A percentile compares a stretch with the other conserved stretches of the same genome.
Conservation (phyloP, 2,113 vertebrate genomes). For the Bubalus kerabau region DNA sequence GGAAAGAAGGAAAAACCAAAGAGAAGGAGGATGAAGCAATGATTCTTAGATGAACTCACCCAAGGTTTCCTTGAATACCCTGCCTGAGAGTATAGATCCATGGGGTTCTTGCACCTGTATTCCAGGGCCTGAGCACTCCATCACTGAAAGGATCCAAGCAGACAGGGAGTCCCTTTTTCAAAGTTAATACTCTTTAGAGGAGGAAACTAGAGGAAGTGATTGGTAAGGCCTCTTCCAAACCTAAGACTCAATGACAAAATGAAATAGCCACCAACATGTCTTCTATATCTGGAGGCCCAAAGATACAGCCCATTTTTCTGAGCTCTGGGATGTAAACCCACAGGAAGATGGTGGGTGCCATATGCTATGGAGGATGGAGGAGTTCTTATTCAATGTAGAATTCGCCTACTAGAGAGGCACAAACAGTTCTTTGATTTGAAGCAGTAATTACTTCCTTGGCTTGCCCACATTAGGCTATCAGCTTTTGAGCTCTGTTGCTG, state of each 20-base stretch:
- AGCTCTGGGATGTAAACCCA: background rate
- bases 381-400: background rate
- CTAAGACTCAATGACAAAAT: background rate
- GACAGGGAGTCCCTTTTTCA: background rate
- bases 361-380: background rate
- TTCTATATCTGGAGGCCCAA: background rate
- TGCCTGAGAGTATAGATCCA: background rate
- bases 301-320: background rate
- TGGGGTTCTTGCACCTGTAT: background rate
- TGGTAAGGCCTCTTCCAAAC: background rate
- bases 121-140: background rate
- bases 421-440: conserved; percentile 48
- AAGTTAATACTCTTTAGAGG: background rate
- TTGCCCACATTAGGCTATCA: conserved; percentile 48
- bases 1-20: background rate
- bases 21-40: background rate
- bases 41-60: background rate
- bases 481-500: conserved; percentile 53
- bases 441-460: conserved; percentile 23
- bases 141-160: background rate
- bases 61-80: background rate
- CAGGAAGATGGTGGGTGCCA: background rate
- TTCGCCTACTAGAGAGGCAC: background rate
- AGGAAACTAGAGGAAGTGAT: background rate
- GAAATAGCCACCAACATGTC: rapidly evolving